These are phyloP conservation scores for Kryphioiulus occultus DNA, from an alignment of 2,888 invertebrate species.

Conservation along the genomic window DNA sequence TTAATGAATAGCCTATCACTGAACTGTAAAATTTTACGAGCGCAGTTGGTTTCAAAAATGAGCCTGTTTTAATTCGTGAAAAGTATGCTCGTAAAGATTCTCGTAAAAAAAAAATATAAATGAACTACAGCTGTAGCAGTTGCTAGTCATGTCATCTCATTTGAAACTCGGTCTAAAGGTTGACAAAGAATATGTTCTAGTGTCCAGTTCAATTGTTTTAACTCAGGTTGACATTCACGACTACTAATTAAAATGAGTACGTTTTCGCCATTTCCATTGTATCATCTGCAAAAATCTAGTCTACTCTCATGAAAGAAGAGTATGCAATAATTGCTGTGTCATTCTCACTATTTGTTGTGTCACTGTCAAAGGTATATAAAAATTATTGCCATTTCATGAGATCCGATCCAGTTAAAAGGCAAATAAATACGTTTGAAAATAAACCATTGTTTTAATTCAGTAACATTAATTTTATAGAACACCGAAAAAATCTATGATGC, in stretches of 20 bases:
- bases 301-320: slow-evolving; percentile 1
- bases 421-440: slow-evolving; percentile 42
- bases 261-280: slow-evolving; percentile 10
- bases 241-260: background rate
- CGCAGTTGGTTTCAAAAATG: no score
- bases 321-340: slow-evolving; percentile 32
- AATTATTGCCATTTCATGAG: slow-evolving; percentile 18
- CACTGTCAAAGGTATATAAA: slow-evolving; percentile 27
- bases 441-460: background rate
- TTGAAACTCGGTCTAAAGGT: background rate
- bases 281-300: slow-evolving; percentile 13
- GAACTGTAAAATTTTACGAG: no score
- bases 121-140: background rate
- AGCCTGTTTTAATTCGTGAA: no score
- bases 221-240: slow-evolving; percentile 25
- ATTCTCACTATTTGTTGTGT: slow-evolving; percentile 27
- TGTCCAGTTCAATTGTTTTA: slow-evolving; percentile 27
- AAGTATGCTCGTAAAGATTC: background rate
- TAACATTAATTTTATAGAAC: background rate
- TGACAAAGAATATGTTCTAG: background rate
- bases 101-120: background rate
- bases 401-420: background rate
- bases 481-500: no score
- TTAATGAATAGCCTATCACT: background rate
- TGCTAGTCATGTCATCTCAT: background rate